Base-by-base conservation (phyloP, 2,888 invertebrate species). In the Physocephala rufipes region DNA sequence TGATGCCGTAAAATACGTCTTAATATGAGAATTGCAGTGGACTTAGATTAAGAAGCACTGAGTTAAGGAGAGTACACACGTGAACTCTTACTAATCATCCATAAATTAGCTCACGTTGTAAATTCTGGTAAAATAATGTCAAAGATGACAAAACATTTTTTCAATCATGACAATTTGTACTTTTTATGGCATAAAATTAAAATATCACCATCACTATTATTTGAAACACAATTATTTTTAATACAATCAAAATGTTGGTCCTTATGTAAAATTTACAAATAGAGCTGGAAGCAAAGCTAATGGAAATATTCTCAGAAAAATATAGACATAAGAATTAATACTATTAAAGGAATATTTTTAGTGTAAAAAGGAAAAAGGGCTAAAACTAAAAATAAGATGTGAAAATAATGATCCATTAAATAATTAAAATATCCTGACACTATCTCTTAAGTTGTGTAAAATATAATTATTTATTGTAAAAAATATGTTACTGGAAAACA, bases 331-430 rank as follows among this genome's bases (percentile, higher is more conserved):
- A 59, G 49, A 61, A 59, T 67, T 47, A 26, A 59, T 67, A 67
- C 24, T 67, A 49, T 61, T 67, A 59, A 66, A 67, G n/a, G 9
- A 36, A 67, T 67, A 67, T 67, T 45, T 67, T 28, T 66, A 66
- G 26, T 67, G 47, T 45, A 51, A 9, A 24, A 58, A 67, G 45
- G 36, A 13, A 21, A 26, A 45, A 47, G 47, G 47, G 26, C 55
- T 13, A 28, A n/a, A 67, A 36, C 21, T 30, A 66, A 66, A 15
- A 55, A 19, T 53, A 19, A 30, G 30, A 9, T 66, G 19, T 36
- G 26, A 21, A 66, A 21, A 13, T 21, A 63, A 47, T 36, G 9
- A 36, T 55, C 28, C 24, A 55, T 55, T 55, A 24, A 55, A 55
- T 26, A 61, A 61, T 28, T 2, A 30, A 61, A 28, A 61, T 30